Evolutionary conservation across 2,113 vertebrate species (phyloP), one percentile per base, ranked within the genome.

Genomic region (Circaetus cinerascens): DNA sequence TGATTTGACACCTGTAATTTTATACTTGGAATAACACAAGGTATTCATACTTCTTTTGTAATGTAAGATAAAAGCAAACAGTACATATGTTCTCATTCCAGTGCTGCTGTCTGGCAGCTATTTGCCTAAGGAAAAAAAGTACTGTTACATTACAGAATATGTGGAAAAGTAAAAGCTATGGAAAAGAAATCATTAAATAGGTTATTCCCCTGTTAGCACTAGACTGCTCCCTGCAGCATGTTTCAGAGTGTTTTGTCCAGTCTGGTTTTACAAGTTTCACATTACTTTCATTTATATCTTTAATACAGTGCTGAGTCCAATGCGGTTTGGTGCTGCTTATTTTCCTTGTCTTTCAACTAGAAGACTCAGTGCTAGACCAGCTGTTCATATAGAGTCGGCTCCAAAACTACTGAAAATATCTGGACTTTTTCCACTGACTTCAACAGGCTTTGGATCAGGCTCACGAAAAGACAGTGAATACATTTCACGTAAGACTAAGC

Each of bases 21-120:
- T 88, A 97, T 86, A 97, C 94, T 83, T 95, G 83, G 80, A 95
- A 89, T 95, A 97, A 84, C 88, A 96, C 67, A 92, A 91, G 72
- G 76, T 84, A 95, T 93, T 96, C 90, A 85, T 79, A 68, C 69
- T 94, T 88, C 83, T 91, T 95, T 93, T 96, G 95, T 95, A 93
- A 95, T 75, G 57, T 45, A 92, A 89, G 84, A 96, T 95, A 94
- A 95, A 97, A 95, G 94, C 69, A 92, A 97, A 94, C 76, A 64
- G 79, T 91, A 93, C 48, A 62, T 91, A 81, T 72, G 77, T 95
- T 95, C 96, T 95, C 89, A 93, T 91, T 95, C 88, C 76, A 93
- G n/a, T 82, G 62, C 60, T 90, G 90, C 90, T 95, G 88, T 83
- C 83, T 91, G 94, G 79, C 83, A 96, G 56, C 92, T 95, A 72